phyloP scores from a whole-genome alignment of 2,888 invertebrate species.

The Drosophila barbarae region DNA sequence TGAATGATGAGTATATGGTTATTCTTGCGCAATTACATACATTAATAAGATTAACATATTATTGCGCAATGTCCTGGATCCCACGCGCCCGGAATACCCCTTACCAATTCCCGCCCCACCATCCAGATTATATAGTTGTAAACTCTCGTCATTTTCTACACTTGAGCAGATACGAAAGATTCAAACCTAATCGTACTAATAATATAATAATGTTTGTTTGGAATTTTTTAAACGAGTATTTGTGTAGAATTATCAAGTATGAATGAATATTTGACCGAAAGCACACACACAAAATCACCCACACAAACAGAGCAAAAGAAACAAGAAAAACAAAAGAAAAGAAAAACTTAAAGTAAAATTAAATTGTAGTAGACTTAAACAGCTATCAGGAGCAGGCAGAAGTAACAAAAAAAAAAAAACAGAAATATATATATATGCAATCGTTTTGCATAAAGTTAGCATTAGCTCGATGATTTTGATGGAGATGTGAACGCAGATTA shows the following conservation, averaged over 20 bases:
- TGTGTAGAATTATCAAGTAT: slow-evolving; percentile 71
- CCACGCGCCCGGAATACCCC: background rate
- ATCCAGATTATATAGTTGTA: slow-evolving; percentile 58
- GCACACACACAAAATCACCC: slow-evolving; percentile 21
- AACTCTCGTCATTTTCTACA: slow-evolving; percentile 52
- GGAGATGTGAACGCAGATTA: slow-evolving; percentile 8
- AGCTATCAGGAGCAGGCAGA: slow-evolving; percentile 24
- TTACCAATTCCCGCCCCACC: slow-evolving; percentile 13
- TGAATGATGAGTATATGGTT: slow-evolving; percentile 44
- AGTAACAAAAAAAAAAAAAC: slow-evolving; percentile 14
- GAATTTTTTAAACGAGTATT: slow-evolving; percentile 67
- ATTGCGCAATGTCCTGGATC: slow-evolving; percentile 55
- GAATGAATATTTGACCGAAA: slow-evolving; percentile 55
- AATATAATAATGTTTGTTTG: slow-evolving; percentile 70
- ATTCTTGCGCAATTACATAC: slow-evolving; percentile 61
- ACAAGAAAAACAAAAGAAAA: slow-evolving; percentile 5
- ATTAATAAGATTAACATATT: slow-evolving; percentile 73
- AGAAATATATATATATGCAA: slow-evolving; percentile 34
- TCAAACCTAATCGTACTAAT: slow-evolving; percentile 62
- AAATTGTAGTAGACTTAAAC: slow-evolving; percentile 37
- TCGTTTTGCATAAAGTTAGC: slow-evolving; percentile 45
- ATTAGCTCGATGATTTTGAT: slow-evolving; percentile 27
- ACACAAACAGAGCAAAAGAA: slow-evolving; percentile 16
- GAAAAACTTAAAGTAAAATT: slow-evolving; percentile 27
- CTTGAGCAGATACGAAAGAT: slow-evolving; percentile 49